Percentiles rank a stretch among this genome's conserved stretches.
Conservation (phyloP, 2,888 invertebrate genomes). For the Leistus spinibarbis region DNA sequence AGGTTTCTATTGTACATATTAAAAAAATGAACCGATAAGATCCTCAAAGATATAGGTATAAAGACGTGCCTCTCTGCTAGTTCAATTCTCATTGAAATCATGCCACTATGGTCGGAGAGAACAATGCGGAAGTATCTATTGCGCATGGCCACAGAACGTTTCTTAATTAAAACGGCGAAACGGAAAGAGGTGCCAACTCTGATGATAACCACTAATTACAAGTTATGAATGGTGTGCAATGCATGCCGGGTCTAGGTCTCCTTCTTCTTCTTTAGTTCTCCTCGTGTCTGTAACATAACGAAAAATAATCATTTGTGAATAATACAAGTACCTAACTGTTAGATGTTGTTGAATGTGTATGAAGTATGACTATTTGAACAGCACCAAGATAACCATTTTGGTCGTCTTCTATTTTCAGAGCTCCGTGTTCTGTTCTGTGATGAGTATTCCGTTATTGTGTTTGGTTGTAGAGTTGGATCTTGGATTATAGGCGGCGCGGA, state of each 20-base stretch:
- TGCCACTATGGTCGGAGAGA: not conserved
- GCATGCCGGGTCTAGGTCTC: not conserved
- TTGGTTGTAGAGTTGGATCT: not conserved
- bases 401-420: not conserved
- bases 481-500: not conserved
- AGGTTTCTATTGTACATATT: too few species aligned
- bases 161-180: conserved; percentile 7
- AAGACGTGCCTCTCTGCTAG: not conserved
- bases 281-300: not conserved
- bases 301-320: not conserved
- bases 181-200: conserved; percentile 9
- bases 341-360: not conserved
- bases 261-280: not conserved
- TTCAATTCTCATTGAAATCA: not conserved
- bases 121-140: conserved; percentile 1
- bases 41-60: not conserved
- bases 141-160: not conserved
- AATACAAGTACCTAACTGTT: too few species aligned
- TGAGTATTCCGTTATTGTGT: not conserved
- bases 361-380: not conserved
- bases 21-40: not conserved
- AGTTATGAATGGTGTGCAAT: conserved; percentile 11
- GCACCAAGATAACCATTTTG: too few species aligned
- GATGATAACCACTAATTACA: conserved; percentile 22
- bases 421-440: not conserved